Conservation (phyloP, 2,888 invertebrate species). For the Pteria penguin region DNA sequence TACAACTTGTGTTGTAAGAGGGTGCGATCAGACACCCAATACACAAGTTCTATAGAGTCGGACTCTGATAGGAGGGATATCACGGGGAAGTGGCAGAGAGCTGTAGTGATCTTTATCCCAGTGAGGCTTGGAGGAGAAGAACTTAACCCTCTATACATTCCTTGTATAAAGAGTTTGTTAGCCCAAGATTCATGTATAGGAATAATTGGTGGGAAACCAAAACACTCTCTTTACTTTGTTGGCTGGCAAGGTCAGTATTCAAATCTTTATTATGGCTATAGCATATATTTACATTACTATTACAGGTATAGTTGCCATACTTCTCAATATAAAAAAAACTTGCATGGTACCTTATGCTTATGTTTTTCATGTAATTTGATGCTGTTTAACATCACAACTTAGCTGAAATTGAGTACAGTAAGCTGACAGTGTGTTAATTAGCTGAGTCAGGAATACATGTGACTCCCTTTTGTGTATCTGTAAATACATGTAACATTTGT, state of each 20-base stretch:
- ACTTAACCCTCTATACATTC: slow-evolving; percentile 90
- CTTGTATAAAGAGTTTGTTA: slow-evolving; percentile 89
- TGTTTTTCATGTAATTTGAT: too few species aligned
- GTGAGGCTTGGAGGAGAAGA: slow-evolving; percentile 92
- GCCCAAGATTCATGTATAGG: slow-evolving; percentile 92
- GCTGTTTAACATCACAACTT: too few species aligned
- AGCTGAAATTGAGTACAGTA: too few species aligned
- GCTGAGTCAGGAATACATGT: too few species aligned
- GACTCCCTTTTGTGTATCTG: too few species aligned
- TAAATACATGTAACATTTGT: too few species aligned
- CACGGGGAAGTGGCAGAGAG: slow-evolving; percentile 58
- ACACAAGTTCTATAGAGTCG: slow-evolving; percentile 41
- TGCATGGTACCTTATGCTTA: too few species aligned
- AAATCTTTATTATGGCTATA: not conserved
- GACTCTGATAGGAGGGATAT: slow-evolving; percentile 5
- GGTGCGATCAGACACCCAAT: slow-evolving; percentile 52
- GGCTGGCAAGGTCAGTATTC: slow-evolving; percentile 88
- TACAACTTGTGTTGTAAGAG: slow-evolving; percentile 81
- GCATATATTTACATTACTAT: not conserved
- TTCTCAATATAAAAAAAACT: too few species aligned
- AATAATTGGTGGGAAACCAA: slow-evolving; percentile 94
- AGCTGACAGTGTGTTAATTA: too few species aligned
- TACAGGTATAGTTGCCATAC: too few species aligned
- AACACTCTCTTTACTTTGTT: slow-evolving; percentile 95
- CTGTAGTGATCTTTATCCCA: slow-evolving; percentile 89